A percentile compares a stretch with the other conserved stretches of the same genome.
Evolutionary conservation across 2,113 vertebrate genomes (phyloP).

Genomic region (Petaurus breviceps): DNA sequence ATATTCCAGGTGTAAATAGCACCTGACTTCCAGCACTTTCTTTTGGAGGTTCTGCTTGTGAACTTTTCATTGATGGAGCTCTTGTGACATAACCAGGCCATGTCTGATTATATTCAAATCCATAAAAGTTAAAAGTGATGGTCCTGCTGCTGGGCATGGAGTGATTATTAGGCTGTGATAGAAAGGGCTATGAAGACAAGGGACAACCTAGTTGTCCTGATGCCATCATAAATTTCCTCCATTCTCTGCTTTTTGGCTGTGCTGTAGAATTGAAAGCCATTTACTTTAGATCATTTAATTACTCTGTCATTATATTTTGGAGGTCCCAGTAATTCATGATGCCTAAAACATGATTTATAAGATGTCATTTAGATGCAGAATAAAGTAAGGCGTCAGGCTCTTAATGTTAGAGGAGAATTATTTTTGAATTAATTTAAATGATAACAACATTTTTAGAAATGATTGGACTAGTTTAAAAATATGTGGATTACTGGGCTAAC

Average conservation of each 20-base stretch:
- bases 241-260: constrained; percentile 41
- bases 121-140: constrained; percentile 66
- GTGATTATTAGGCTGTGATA: constrained; percentile 67
- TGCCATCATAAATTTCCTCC: constrained; percentile 73
- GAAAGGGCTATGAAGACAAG: constrained; percentile 28
- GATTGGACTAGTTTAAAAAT: constrained; percentile 56
- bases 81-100: constrained; percentile 61
- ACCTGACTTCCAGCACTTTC: not conserved
- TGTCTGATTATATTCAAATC: constrained; percentile 57
- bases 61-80: constrained; percentile 43
- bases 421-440: constrained; percentile 71
- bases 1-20: not conserved
- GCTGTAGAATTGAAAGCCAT: constrained; percentile 55
- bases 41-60: constrained; percentile 52
- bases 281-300: constrained; percentile 78
- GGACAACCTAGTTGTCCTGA: constrained; percentile 38
- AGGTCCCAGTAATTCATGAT: constrained; percentile 71
- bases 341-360: constrained; percentile 70
- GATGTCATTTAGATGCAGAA: constrained; percentile 9
- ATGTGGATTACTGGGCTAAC: constrained; percentile 33
- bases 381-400: constrained; percentile 43
- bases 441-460: constrained; percentile 61
- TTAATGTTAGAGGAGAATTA: constrained; percentile 62
- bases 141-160: constrained; percentile 45
- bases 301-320: constrained; percentile 70